These are phyloP conservation scores for Narcine bancroftii DNA, from an alignment of 2,113 vertebrate genomes.

Conservation along the genomic window DNA sequence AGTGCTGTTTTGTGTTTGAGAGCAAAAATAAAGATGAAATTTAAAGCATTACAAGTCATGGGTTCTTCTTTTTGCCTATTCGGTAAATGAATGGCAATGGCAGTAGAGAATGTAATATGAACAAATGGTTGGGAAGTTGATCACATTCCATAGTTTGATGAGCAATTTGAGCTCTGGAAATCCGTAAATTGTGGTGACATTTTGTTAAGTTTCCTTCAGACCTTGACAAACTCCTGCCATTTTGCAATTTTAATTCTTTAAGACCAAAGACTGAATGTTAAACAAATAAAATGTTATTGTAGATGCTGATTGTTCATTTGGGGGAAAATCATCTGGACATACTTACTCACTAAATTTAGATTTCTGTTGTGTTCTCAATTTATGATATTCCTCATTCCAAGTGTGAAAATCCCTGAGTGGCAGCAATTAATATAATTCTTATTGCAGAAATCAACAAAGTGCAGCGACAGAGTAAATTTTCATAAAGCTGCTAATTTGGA, in stretches of 20 bases:
- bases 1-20: not conserved
- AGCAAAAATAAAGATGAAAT: not conserved
- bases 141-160: not conserved
- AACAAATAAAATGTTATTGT: not conserved
- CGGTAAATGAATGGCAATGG: not conserved
- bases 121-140: not conserved
- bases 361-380: not conserved
- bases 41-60: not conserved
- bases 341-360: not conserved
- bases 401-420: not conserved
- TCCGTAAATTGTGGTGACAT: not conserved
- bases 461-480: not conserved
- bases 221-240: not conserved
- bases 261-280: not conserved
- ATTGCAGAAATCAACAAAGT: not conserved
- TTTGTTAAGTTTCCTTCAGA: not conserved
- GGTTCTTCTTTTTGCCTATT: not conserved
- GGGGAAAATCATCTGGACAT: not conserved
- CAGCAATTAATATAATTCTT: not conserved
- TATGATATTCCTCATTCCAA: not conserved
- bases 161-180: not conserved
- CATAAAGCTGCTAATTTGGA: not conserved
- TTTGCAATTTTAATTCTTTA: not conserved
- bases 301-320: conserved; percentile 12
- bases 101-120: conserved; percentile 2